Conservation (phyloP, 2,797 vertebrate species). For the Takifugu ocellatus region DNA sequence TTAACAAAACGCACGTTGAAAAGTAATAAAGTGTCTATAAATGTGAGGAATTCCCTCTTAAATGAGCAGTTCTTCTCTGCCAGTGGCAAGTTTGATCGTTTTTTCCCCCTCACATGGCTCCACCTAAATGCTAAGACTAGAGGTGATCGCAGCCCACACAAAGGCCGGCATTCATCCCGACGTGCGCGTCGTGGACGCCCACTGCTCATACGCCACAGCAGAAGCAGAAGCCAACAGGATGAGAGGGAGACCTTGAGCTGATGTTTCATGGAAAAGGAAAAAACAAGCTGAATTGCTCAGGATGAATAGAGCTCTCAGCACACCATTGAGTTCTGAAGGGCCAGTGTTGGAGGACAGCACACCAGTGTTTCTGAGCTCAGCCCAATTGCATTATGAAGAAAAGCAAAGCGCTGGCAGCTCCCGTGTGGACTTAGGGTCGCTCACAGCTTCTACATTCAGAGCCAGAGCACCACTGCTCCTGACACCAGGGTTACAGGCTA, state of each 20-base stretch:
- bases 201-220: conserved; percentile 49
- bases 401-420: conserved; percentile 31
- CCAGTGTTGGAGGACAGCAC: conserved; percentile 47
- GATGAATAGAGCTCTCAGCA: conserved; percentile 53
- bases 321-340: conserved; percentile 32
- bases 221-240: conserved; percentile 45
- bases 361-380: conserved; percentile 26
- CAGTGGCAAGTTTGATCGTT: conserved; percentile 12
- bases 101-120: conserved; percentile 33
- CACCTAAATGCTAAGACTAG: conserved; percentile 43
- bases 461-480: too few species aligned
- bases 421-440: not conserved
- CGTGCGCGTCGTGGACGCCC: conserved; percentile 43
- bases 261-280: conserved; percentile 53
- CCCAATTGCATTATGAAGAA: conserved; percentile 21
- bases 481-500: too few species aligned
- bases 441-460: too few species aligned
- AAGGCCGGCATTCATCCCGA: conserved; percentile 70
- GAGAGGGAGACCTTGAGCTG: conserved; percentile 33
- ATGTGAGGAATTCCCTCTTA: conserved; percentile 24
- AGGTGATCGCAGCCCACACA: conserved; percentile 60
- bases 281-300: conserved; percentile 32
- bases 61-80: conserved; percentile 25
- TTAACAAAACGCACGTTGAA: conserved; percentile 22
- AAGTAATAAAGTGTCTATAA: conserved; percentile 20